phyloP scores from a whole-genome alignment of 2,888 invertebrate genomes.

The Drosophila formosana region DNA sequence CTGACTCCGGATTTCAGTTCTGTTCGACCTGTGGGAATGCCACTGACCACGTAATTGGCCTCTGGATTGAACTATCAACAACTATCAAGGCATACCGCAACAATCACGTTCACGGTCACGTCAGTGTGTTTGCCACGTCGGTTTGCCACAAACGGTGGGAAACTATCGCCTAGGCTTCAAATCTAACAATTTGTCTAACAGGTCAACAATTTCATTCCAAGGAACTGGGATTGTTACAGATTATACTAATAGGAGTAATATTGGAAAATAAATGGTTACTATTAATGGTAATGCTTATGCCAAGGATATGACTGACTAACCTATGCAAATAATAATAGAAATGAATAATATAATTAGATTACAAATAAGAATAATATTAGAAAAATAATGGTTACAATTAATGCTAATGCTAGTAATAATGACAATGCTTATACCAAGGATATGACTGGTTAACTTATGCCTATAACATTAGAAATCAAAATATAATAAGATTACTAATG shows the following conservation, averaged over 20 bases:
- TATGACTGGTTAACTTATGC: too few relatives aligned
- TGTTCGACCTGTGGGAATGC: constrained; percentile 53
- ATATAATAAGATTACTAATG: too few relatives aligned
- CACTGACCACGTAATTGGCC: constrained; percentile 60
- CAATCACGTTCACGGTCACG: background rate
- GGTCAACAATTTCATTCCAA: constrained; percentile 19
- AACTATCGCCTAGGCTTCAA: constrained; percentile 43
- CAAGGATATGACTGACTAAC: too few relatives aligned
- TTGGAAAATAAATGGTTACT: background rate
- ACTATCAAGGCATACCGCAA: constrained; percentile 17
- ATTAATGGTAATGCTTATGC: background rate
- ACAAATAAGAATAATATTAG: background rate
- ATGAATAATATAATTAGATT: too few relatives aligned
- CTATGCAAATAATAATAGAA: too few relatives aligned
- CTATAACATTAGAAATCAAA: too few relatives aligned
- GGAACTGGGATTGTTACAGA: background rate
- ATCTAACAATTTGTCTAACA: constrained; percentile 53
- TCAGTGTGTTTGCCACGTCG: constrained; percentile 29
- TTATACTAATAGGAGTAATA: background rate
- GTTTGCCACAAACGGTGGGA: constrained; percentile 48
- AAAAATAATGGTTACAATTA: too few relatives aligned
- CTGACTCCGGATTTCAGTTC: constrained; percentile 21
- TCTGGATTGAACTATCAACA: constrained; percentile 55
- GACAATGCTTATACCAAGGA: background rate
- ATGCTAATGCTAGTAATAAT: background rate